Evolutionary conservation across 2,797 vertebrate genomes (phyloP), one percentile per base, ranked within the genome.

Genomic region (Ceryle rudis): DNA sequence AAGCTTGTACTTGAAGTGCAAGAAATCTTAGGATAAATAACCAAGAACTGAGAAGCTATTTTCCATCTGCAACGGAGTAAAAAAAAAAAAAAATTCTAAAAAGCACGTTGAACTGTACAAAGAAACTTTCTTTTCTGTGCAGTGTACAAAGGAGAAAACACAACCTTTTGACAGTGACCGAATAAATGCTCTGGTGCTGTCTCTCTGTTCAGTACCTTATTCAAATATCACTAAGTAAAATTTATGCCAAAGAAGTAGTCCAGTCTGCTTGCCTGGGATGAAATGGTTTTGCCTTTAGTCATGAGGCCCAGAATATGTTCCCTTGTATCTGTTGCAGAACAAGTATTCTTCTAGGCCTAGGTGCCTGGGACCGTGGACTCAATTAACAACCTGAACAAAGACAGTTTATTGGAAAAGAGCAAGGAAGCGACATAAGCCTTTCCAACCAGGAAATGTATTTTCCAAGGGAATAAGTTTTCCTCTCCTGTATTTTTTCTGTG

Each of bases 381-480:
- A 85, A 90, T 44, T 81, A 87, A 62, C 21, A 57, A 78, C 23
- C 26, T 41, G 14, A 64, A 71, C 37, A 61, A 84, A 81, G 51
- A n/a, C 14, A 85, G 41, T 57, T 66, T 75, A 78, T 20, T 89
- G 74, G 42, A 89, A 82, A 82, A 62, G 12, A 74, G 29, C 29
- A 91, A 78, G 54, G 26, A 89, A 84, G 35, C 5, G 55, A 66
- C 6, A 13, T 57, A 87, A 66, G 11, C 10, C 29, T 69, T 91
- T 81, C 64, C 69, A 90, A 33, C 9, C 61, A 86, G 58, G 57
- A 92, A 94, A 90, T 79, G 26, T 83, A 61, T 83, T 96, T 93
- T 88, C 70, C 51, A 93, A 83, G 44, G 51, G n/a, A 78, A 66
- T 35, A 35, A 10, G 26, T 81, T 92, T 88, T 74, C 37, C 22